A percentile compares a stretch with the other conserved stretches of the same genome.
phyloP scores from a whole-genome alignment of 2,888 invertebrate genomes.

The Melinopterus prodromus region DNA sequence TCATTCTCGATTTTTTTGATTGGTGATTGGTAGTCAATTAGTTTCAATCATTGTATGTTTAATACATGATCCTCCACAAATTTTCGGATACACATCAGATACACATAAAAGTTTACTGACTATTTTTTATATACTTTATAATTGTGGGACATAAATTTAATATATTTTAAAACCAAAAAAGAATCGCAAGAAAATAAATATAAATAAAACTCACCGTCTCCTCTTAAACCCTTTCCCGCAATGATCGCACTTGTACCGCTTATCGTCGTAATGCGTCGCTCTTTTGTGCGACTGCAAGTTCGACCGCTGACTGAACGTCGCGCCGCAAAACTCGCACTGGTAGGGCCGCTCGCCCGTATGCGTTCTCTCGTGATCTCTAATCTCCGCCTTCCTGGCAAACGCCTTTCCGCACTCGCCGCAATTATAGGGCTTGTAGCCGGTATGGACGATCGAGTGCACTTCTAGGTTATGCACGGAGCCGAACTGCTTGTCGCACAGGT shows the following conservation, averaged over 20 bases:
- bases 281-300: conserved; percentile 83
- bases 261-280: conserved; percentile 81
- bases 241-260: conserved; percentile 73
- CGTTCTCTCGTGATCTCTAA: conserved; percentile 81
- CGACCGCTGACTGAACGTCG: conserved; percentile 82
- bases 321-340: conserved; percentile 79
- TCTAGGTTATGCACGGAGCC: conserved; percentile 79
- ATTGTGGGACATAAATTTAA: too few relatives aligned
- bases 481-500: conserved; percentile 77
- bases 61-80: too few relatives aligned
- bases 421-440: conserved; percentile 75
- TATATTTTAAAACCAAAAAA: not conserved
- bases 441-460: conserved; percentile 82
- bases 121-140: too few relatives aligned
- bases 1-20: too few relatives aligned
- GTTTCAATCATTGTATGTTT: too few relatives aligned
- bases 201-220: conserved; percentile 55
- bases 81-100: too few relatives aligned
- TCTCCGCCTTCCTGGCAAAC: conserved; percentile 79
- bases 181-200: not conserved
- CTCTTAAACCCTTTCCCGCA: conserved; percentile 81
- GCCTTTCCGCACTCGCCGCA: conserved; percentile 77
- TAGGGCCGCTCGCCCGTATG: conserved; percentile 86
- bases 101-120: too few relatives aligned
- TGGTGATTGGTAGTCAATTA: too few relatives aligned